Base-by-base conservation (phyloP, 1,140 invertebrate species). In the Laupala kohalensis region DNA sequence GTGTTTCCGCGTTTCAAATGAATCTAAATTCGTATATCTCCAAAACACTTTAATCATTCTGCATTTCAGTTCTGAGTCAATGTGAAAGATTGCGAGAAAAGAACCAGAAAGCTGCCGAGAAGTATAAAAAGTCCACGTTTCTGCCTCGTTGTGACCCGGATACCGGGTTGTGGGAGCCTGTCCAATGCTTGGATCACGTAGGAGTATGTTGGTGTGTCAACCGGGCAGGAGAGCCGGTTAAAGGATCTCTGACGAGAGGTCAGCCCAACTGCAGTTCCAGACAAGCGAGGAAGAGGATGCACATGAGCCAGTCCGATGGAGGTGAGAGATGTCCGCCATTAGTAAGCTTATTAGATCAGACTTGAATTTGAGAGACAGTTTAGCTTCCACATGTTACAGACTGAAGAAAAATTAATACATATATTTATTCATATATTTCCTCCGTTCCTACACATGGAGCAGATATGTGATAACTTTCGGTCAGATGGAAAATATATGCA, bases 141-240 rank as follows among this genome's bases (percentile, higher is more conserved):
- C 83, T 87, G 64, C 91, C 91, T 0, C 85, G 87, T 69, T 94
- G 92, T 76, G 88, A 91, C 76, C 80, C 84, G 13, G 81, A 85
- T 29, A 88, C 82, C 4, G 92, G 92, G 0, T 86, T 85, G 64
- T 95, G 92, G 92, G 88, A 91, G 74, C 80, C 90, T 0, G 85
- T 93, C 3, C 92, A 94, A 78, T 94, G 92, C 79, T 83, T 94
- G 76, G 87, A 90, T 67, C 88, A 90, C 75, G 86, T 92, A 72
- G 87, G 87, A 5, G 88, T 94, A 0, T 94, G 92, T 77, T 94
- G 92, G 92, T 94, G 92, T 78, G 92, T 93, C 0, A 90, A 89
- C 73, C 86, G 86, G 15, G 86, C 90, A 74, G 92, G 92, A 1
- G 89, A 91, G 73, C 89, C 91, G 0, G 79, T 93, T 0, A 91